Conservation (phyloP, 2,113 vertebrate genomes). For the Charadrius vociferus region DNA sequence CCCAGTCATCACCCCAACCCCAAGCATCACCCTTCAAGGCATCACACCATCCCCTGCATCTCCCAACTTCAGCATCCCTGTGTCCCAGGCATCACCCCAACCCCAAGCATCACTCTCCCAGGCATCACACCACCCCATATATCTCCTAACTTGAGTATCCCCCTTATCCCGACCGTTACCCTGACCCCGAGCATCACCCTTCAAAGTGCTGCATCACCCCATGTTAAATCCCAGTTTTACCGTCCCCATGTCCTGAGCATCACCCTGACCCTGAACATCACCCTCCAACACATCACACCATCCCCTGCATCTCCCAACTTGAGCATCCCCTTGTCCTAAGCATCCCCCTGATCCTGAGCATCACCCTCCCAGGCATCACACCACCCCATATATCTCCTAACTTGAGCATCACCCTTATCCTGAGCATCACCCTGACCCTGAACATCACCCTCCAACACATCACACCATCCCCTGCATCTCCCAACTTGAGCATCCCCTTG, state of each 20-base stretch:
- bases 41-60: background rate
- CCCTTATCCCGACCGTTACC: background rate
- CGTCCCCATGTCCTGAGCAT: too few species aligned
- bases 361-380: too few species aligned
- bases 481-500: background rate
- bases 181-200: background rate
- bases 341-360: too few species aligned
- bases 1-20: too few species aligned
- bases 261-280: background rate
- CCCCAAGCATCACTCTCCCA: too few species aligned
- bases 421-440: background rate
- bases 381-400: background rate
- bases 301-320: background rate
- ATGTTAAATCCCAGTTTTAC: background rate
- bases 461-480: rapidly evolving
- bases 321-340: background rate
- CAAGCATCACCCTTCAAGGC: too few species aligned
- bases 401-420: background rate
- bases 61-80: background rate
- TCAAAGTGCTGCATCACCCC: too few species aligned
- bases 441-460: too few species aligned
- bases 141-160: background rate
- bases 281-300: too few species aligned
- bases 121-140: rapidly evolving
- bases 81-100: too few species aligned